Conservation (phyloP, 2,888 invertebrate species). For the Agrotis ipsilon region DNA sequence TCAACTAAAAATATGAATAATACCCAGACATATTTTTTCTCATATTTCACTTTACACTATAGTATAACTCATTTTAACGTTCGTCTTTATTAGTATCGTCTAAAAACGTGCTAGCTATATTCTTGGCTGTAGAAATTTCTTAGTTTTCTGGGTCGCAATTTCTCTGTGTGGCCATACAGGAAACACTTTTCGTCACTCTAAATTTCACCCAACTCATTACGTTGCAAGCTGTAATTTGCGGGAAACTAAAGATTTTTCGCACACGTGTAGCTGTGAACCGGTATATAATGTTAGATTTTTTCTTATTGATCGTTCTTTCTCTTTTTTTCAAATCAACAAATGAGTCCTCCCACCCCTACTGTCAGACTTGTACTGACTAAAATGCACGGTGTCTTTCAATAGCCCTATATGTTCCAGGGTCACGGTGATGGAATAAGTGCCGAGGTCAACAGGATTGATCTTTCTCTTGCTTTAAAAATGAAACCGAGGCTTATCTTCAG, state of each 20-base stretch:
- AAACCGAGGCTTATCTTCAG: background rate
- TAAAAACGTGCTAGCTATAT: background rate
- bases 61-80: conserved; percentile 40
- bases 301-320: background rate
- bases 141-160: conserved; percentile 21
- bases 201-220: conserved; percentile 34
- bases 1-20: conserved; percentile 19
- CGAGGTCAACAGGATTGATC: too few species aligned
- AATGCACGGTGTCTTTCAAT: too few species aligned
- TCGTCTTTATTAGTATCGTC: conserved; percentile 27
- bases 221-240: conserved; percentile 32
- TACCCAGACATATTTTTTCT: conserved; percentile 19
- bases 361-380: too few species aligned
- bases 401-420: too few species aligned
- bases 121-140: background rate
- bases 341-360: too few species aligned
- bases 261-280: background rate
- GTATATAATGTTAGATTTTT: background rate
- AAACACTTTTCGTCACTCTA: conserved; percentile 25
- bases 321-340: background rate
- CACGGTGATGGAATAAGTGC: too few species aligned
- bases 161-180: conserved; percentile 6
- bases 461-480: background rate
- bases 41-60: conserved; percentile 20
- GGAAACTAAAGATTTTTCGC: conserved; percentile 27